A percentile compares a stretch with the other conserved stretches of the same genome.
phyloP scores from a whole-genome alignment of 2,888 invertebrate species.

The Ganaspis brasiliensis region DNA sequence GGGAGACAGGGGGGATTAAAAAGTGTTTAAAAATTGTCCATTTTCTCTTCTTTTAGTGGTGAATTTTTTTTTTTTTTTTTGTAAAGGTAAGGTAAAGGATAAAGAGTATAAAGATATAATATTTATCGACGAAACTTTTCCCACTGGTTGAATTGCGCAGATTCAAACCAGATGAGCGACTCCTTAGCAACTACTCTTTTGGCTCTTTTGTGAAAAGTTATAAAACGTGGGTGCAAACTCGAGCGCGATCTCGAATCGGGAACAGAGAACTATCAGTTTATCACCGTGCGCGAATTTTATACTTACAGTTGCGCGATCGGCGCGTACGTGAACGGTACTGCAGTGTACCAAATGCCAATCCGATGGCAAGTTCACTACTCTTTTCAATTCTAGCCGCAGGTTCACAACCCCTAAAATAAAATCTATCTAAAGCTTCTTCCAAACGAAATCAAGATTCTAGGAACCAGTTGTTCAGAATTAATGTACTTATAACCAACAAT shows the following conservation, averaged over 20 bases:
- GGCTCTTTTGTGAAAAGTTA: background rate
- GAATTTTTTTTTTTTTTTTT: too few relatives aligned
- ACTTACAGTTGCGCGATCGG: conserved; percentile 65
- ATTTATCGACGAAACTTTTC: conserved; percentile 17
- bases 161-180: background rate
- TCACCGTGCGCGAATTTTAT: conserved; percentile 63
- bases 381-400: background rate
- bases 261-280: conserved; percentile 59
- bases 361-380: conserved; percentile 14
- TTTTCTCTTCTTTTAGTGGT: background rate
- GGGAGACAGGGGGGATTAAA: too few relatives aligned
- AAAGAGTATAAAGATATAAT: background rate
- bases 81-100: too few relatives aligned
- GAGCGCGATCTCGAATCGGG: conserved; percentile 40
- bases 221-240: conserved; percentile 53
- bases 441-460: too few relatives aligned
- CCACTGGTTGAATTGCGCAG: conserved; percentile 6
- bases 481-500: too few relatives aligned
- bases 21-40: too few relatives aligned
- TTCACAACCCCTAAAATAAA: too few relatives aligned
- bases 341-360: background rate
- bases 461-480: too few relatives aligned
- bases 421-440: too few relatives aligned
- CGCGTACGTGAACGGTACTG: conserved; percentile 50
- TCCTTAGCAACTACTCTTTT: conserved; percentile 3